Base-by-base conservation (phyloP, 2,888 invertebrate species). In the Ectemnius continuus region DNA sequence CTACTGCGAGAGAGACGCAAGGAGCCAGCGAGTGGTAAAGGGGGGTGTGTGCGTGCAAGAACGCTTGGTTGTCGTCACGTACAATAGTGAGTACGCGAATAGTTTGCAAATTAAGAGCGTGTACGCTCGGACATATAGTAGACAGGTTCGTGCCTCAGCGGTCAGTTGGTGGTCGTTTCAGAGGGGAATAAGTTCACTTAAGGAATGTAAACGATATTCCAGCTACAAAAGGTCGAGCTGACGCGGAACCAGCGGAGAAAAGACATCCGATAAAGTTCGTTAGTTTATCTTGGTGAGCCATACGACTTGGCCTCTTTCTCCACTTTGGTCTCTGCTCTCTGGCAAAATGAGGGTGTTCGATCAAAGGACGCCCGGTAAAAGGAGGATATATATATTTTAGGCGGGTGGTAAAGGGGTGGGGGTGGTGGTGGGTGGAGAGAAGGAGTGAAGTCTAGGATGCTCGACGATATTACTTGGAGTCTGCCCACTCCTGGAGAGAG, bases 81-180 rank as follows among this genome's bases (percentile, higher is more conserved):
- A 70, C 79, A 36, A 20, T 47, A 72, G 60, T 66, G 60, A 46
- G 47, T 75, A 78, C 74, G 79, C 72, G 85, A 80, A 84, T 81
- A 83, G 84, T 78, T 85, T 83, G 83, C 76, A 81, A 84, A 84
- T 84, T 78, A 78, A 84, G 83, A 84, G 76, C 68, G 61, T 60
- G 67, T 73, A 72, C 68, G 67, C 64, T 16, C 23, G 62, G 46
- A 56, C 64, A 28, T 58, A 48, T 58, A 57, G 67, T 28, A 47
- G 61, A 45, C 61, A 72, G 65, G 62, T 14, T 13, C 18, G 52
- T 28, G 46, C 16, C 64, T 20, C 46, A 45, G 26, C 48, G 57
- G 56, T 60, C 60, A 57, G 63, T 64, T 23, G 45, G 58, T 62
- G 23, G 36, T 28, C 45, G 36, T 36, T 4, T 6, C 8, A 36